phyloP scores from a whole-genome alignment of 2,888 invertebrate genomes.

The Tolmerus cingulatus region DNA sequence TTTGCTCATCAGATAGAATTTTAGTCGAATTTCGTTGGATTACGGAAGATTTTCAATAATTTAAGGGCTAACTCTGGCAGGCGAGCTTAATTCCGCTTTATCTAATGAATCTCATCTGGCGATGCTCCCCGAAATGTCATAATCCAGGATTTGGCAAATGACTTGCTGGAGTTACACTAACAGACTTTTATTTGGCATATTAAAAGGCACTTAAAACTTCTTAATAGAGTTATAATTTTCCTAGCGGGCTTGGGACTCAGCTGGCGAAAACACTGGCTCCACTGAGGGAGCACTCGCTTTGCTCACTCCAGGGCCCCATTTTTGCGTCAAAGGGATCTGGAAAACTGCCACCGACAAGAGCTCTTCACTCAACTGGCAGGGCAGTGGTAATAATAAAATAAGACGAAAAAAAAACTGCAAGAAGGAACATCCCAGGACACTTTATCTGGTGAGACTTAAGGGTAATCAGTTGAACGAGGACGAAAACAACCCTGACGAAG shows the following conservation, averaged over 20 bases:
- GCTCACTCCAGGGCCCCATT: background rate
- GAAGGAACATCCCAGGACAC: slow-evolving; percentile 19
- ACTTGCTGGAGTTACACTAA: slow-evolving; percentile 31
- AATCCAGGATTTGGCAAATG: slow-evolving; percentile 20
- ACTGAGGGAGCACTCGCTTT: background rate
- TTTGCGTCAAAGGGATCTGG: slow-evolving; percentile 25
- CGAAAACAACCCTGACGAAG: slow-evolving; percentile 37
- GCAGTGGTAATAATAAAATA: background rate
- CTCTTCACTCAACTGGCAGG: background rate
- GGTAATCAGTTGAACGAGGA: slow-evolving; percentile 40
- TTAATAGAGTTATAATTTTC: slow-evolving; percentile 39
- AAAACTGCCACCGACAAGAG: slow-evolving; percentile 35
- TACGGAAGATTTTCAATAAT: background rate
- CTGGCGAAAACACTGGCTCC: background rate
- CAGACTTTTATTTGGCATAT: slow-evolving; percentile 11
- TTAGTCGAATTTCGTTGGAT: background rate
- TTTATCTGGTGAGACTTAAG: slow-evolving; percentile 40
- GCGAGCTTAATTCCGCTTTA: background rate
- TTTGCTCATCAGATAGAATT: background rate
- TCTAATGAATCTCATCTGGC: background rate
- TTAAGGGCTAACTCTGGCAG: background rate
- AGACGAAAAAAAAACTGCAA: background rate
- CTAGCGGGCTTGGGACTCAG: background rate
- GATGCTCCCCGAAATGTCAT: background rate
- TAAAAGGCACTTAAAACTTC: slow-evolving; percentile 39